Conservation (phyloP, 2,113 vertebrate species). For the Syngnathus typhle region DNA sequence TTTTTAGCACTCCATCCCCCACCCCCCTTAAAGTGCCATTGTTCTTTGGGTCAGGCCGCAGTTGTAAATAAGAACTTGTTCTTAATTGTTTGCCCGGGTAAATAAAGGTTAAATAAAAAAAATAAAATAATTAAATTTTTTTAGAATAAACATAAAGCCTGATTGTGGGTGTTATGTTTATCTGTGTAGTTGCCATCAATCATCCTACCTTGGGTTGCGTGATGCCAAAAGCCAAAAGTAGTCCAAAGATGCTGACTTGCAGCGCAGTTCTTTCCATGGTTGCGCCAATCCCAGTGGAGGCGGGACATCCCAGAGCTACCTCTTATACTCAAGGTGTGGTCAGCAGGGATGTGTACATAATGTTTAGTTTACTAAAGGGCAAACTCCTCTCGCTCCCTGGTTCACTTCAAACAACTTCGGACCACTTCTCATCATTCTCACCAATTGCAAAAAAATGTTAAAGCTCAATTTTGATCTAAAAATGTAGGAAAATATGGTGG, state of each 20-base stretch:
- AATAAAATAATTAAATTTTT: no score
- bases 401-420: no score
- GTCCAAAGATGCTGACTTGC: slow-evolving; percentile 30
- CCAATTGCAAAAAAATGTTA: background rate
- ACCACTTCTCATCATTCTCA: no score
- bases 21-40: no score
- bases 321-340: slow-evolving; percentile 27
- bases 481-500: no score
- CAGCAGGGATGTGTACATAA: slow-evolving; percentile 12
- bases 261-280: slow-evolving; percentile 42
- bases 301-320: slow-evolving; percentile 3
- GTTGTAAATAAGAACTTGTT: no score
- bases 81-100: no score
- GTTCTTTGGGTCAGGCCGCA: no score
- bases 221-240: slow-evolving; percentile 40
- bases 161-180: no score
- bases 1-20: no score
- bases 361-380: slow-evolving; percentile 7
- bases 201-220: slow-evolving; percentile 46
- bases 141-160: no score
- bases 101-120: no score
- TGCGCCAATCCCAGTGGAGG: slow-evolving; percentile 12
- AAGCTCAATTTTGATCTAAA: background rate
- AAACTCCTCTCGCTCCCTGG: slow-evolving; percentile 9
- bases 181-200: background rate